Evolutionary conservation across 2,888 invertebrate genomes (phyloP), one percentile per base, ranked within the genome.

Genomic region (Epicampocera succincta): DNA sequence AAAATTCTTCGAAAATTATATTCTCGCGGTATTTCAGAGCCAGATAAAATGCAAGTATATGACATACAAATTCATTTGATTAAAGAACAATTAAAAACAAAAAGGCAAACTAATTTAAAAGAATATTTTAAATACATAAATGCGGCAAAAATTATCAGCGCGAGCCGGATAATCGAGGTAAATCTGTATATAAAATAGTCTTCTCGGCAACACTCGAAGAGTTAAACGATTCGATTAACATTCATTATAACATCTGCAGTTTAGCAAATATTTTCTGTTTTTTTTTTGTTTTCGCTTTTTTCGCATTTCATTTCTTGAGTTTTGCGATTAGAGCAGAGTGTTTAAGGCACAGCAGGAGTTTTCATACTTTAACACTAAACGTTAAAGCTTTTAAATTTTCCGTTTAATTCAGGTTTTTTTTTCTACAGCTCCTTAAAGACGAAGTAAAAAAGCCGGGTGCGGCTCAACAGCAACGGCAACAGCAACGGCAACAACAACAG

Each of bases 311-410:
- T 68, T 76, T 71, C 60, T 75, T 69, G 73, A 66, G 60, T 81
- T 79, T 76, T 81, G 71, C 66, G 63, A 83, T 84, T 66, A 74
- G 71, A 74, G 82, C 38, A 46, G 73, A 84, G 85, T 85, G 85
- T 85, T 83, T 52, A 83, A 77, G 58, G 77, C 85, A 60, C 85
- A 85, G 85, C 85, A 84, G 85, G 85, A 83, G 84, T 73, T 83
- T 84, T 84, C 83, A 83, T 84, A 78, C 84, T 84, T 84, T 75
- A 73, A 78, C 80, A 76, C 80, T 78, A 82, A 81, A 69, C 42
- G 63, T 72, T 78, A 38, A 65, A 77, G 61, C 63, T 74, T 72
- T 61, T 63, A 13, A 68, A 50, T 40, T 19, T 42, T 75, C n/a
- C 48, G 48, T 75, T 60, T 65, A 15, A 8, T 4, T 3, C 29